Percentiles rank a stretch among this genome's conserved stretches.
These are phyloP conservation scores for Saccostrea cuccullata DNA, from an alignment of 1,140 invertebrate genomes.

Conservation along the genomic window DNA sequence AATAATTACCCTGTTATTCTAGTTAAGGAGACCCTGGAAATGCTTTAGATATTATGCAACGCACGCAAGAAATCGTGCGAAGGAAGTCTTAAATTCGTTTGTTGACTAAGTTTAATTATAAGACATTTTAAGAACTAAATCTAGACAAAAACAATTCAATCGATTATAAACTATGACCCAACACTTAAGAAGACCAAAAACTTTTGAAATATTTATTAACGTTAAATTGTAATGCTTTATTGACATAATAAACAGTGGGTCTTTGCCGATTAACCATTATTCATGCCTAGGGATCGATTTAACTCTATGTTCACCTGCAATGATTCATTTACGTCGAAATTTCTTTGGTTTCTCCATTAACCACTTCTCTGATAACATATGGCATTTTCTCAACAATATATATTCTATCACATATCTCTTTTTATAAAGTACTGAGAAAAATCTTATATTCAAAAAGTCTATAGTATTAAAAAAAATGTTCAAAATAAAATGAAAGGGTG, in stretches of 20 bases:
- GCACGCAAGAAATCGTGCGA: too few relatives aligned
- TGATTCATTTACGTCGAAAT: conserved; percentile 23
- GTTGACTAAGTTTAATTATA: neutral
- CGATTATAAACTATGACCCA: conserved; percentile 21
- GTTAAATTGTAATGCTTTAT: conserved; percentile 57
- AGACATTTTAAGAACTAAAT: neutral
- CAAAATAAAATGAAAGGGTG: too few relatives aligned
- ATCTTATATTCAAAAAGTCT: neutral
- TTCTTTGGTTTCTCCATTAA: neutral
- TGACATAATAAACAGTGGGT: conserved; percentile 33
- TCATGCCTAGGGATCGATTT: conserved; percentile 15
- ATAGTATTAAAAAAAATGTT: neutral
- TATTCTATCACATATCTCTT: neutral
- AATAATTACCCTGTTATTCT: too few relatives aligned
- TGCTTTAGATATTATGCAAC: too few relatives aligned
- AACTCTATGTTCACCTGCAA: neutral
- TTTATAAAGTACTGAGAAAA: neutral
- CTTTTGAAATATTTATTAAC: conserved; percentile 52
- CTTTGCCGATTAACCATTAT: conserved; percentile 22
- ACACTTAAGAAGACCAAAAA: conserved; percentile 25
- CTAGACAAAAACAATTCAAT: conserved; percentile 15
- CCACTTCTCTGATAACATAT: conserved; percentile 8
- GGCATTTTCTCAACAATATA: conserved; percentile 21
- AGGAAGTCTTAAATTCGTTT: neutral
- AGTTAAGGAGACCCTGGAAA: too few relatives aligned